Base-by-base conservation (phyloP, 2,888 invertebrate species). In the Sialis lutaria region DNA sequence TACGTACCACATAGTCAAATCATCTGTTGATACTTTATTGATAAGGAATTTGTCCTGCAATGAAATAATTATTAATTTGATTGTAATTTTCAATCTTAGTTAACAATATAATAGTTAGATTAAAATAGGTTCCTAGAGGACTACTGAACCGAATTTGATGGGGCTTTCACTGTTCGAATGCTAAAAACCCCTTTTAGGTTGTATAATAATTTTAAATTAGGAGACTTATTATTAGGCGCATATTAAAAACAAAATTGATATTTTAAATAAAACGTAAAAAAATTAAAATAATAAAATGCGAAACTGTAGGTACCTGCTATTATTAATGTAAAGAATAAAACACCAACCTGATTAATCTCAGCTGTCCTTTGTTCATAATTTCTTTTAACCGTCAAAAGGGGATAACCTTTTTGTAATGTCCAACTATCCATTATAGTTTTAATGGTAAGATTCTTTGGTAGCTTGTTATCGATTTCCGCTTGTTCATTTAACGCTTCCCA, bases 361-460 rank as follows among this genome's bases (percentile, higher is more conserved):
- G 68, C 58, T 12, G 57, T 59, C 33, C 62, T 56, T 54, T 55
- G 58, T 7, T 61, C 57, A 48, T 62, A 62, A 51, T 70, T 65
- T 10, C 74, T 64, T 30, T 59, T 59, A 1, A 73, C 73, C 22
- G 67, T 71, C 2, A 83, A 60, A 1, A 81, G 71, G 0, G 83
- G 83, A 61, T 75, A 82, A 3, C 82, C 82, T 8, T 77, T 69
- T 55, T 79, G 75, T 4, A 69, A 59, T 1, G 77, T 77, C 82
- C 82, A 82, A 1, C 75, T 70, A 54, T 75, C 72, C 81, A 82
- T 81, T 7, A 82, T 70, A 45, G 65, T 61, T 54, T 71, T 72
- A 37, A 79, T 67, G 5, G 67, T 67, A 48, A 73, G 55, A 31
- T 65, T 58, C 8, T 56, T 50, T 5, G 65, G 60, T 43, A 72